Base-by-base conservation (phyloP, 2,888 invertebrate genomes). In the Andrena trimmerana region DNA sequence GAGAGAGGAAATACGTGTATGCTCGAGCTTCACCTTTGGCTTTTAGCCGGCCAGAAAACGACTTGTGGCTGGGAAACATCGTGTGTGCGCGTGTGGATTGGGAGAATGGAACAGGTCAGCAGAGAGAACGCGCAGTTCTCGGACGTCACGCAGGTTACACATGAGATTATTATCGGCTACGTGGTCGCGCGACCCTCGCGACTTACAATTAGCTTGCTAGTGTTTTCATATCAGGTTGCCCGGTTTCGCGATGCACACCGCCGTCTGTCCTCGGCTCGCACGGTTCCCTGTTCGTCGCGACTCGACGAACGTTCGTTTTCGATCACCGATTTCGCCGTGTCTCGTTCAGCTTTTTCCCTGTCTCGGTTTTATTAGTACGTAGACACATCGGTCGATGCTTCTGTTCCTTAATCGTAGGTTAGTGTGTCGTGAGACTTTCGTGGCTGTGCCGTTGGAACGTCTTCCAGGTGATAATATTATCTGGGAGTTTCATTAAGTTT, bases 81-180 rank as follows among this genome's bases (percentile, higher is more conserved):
- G 75, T 62, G 59, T 54, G 31, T 65, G 59, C 29, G 62, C 60
- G 33, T 54, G 36, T 29, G 48, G 67, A 81, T 82, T 7, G 33
- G 31, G 62, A 80, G 69, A 86, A 83, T 73, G 73, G 59, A 69
- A 75, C 73, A 71, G 66, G 77, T 62, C 69, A 48, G 50, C 65
- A 29, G 77, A 42, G 65, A 59, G 50, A 59, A 70, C 57, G 78
- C 57, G 54, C 54, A 81, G 84, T 87, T 83, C 78, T 78, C 84
- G 63, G 78, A 83, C 70, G 83, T 89, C 90, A 90, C 90, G 86
- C 87, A 88, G 86, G 92, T 92, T 92, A 92, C 91, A 88, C 86
- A 89, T 91, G 91, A 92, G 91, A 92, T 92, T 92, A 92, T 88
- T 88, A 86, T 82, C 83, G 85, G 81, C 78, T 78, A 76, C 68